Conservation (phyloP, 2,888 invertebrate species). For the Pterostichus niger region DNA sequence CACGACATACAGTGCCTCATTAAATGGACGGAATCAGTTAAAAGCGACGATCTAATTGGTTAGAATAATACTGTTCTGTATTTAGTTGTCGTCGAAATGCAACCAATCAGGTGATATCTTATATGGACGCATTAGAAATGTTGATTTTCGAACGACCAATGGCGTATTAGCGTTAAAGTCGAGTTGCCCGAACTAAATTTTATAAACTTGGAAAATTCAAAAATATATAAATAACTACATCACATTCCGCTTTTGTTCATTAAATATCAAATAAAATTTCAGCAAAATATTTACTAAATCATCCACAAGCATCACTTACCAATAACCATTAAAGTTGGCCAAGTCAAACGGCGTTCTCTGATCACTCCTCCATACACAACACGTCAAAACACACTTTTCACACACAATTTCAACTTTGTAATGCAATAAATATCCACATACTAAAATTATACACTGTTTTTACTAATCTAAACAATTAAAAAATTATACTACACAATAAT, state of each 20-base stretch:
- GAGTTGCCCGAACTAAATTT: slow-evolving; percentile 57
- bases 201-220: slow-evolving; percentile 52
- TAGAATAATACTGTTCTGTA: slow-evolving; percentile 78
- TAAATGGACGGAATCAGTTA: slow-evolving; percentile 69
- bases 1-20: slow-evolving; percentile 67
- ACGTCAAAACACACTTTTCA: slow-evolving; percentile 63
- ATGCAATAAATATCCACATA: slow-evolving; percentile 64
- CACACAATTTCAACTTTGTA: slow-evolving; percentile 50
- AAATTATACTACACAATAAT: slow-evolving; percentile 61
- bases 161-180: slow-evolving; percentile 71
- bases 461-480: slow-evolving; percentile 56
- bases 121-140: slow-evolving; percentile 76
- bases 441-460: slow-evolving; percentile 57
- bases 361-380: slow-evolving; percentile 62
- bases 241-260: background rate
- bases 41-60: slow-evolving; percentile 78
- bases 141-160: slow-evolving; percentile 77
- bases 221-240: slow-evolving; percentile 23
- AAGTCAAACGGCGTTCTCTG: slow-evolving; percentile 65
- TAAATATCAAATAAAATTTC: slow-evolving; percentile 11
- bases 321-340: slow-evolving; percentile 65
- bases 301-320: slow-evolving; percentile 56
- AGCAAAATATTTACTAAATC: background rate
- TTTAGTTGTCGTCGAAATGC: slow-evolving; percentile 77
- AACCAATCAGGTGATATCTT: slow-evolving; percentile 78